phyloP scores from a whole-genome alignment of 2,888 invertebrate species.

The Fragum sueziense region DNA sequence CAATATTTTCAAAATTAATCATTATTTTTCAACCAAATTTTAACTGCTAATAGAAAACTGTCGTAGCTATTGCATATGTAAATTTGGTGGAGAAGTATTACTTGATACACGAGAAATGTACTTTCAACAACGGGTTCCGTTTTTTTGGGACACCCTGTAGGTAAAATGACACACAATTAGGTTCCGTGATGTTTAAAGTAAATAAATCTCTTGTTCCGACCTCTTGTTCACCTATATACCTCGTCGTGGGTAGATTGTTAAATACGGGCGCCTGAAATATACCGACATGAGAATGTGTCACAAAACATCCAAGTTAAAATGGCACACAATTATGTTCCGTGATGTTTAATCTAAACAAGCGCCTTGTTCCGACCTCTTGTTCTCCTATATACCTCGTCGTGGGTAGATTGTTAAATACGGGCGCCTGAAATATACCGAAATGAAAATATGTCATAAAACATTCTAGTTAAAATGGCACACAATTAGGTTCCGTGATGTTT shows the following conservation, averaged over 20 bases:
- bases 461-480: constrained; percentile 13
- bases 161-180: constrained; percentile 16
- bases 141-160: no score
- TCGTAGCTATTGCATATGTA: no score
- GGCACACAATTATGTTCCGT: constrained; percentile 23
- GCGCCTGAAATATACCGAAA: constrained; percentile 19
- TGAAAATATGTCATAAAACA: not conserved
- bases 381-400: constrained; percentile 20
- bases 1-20: no score
- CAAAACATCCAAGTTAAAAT: not conserved
- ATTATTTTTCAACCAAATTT: no score
- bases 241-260: not conserved
- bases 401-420: constrained; percentile 18
- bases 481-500: constrained; percentile 25
- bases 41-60: no score
- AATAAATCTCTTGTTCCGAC: constrained; percentile 13
- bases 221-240: constrained; percentile 29
- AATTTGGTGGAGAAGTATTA: no score
- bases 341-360: constrained; percentile 19
- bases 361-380: constrained; percentile 12
- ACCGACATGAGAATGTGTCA: not conserved
- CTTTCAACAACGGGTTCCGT: no score
- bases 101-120: no score
- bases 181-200: constrained; percentile 23
- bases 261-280: constrained; percentile 27